These are phyloP conservation scores for Ophion obscuratus DNA, from an alignment of 2,888 invertebrate species.

Conservation along the genomic window DNA sequence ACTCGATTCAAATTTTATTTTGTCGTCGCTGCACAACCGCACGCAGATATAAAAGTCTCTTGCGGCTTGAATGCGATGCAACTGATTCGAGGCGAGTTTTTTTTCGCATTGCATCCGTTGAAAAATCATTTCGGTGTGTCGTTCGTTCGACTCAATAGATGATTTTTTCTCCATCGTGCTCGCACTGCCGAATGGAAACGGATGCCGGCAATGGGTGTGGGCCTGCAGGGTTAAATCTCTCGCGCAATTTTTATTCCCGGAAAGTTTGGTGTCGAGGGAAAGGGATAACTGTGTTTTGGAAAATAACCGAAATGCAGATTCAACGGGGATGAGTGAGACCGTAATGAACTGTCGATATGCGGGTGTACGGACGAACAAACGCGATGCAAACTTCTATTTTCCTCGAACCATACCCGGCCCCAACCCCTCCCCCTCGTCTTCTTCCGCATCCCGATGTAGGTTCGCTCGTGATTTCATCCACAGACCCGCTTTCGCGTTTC, in stretches of 20 bases:
- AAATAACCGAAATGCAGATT: constrained; percentile 68
- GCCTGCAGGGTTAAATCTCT: neutral
- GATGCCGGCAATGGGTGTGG: neutral
- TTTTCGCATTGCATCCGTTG: neutral
- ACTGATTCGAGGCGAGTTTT: neutral
- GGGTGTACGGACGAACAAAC: constrained; percentile 34
- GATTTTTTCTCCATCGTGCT: constrained; percentile 9
- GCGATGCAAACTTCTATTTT: constrained; percentile 68
- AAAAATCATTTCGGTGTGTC: constrained; percentile 5
- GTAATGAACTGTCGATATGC: constrained; percentile 59
- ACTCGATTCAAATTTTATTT: neutral
- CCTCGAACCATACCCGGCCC: constrained; percentile 60
- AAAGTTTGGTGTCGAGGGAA: constrained; percentile 6
- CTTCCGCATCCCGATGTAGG: constrained; percentile 46
- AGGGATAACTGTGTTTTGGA: constrained; percentile 61
- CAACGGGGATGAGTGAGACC: constrained; percentile 23
- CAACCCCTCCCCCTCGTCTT: neutral
- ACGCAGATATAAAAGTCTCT: neutral
- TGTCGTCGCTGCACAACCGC: neutral
- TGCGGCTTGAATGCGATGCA: neutral
- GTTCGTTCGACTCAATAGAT: constrained; percentile 18
- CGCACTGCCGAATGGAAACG: constrained; percentile 2
- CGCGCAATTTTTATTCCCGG: neutral
- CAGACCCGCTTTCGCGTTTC: constrained; percentile 29
- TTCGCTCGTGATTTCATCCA: constrained; percentile 22